Percentiles rank a stretch among this genome's conserved stretches.
Conservation (phyloP, 2,888 invertebrate genomes). For the Listrodromus nycthemerus region DNA sequence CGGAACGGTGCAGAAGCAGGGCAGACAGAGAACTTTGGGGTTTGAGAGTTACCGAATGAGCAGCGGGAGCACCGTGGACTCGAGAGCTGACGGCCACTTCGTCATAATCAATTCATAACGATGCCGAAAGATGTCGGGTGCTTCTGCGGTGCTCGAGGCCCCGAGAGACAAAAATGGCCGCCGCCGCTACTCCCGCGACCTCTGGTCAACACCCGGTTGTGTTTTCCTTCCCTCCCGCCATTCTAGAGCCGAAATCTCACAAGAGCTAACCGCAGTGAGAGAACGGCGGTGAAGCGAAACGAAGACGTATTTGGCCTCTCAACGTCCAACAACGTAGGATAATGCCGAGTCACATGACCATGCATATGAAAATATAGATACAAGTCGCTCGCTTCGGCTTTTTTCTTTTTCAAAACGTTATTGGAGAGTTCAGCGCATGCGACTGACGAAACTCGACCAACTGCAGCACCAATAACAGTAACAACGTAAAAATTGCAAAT, state of each 20-base stretch:
- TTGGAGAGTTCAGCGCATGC: constrained; percentile 30
- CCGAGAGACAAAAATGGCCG: not conserved
- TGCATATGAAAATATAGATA: no score
- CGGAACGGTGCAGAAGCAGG: constrained; percentile 5
- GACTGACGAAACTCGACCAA: constrained; percentile 38
- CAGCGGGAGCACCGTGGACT: constrained; percentile 10
- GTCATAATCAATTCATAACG: constrained; percentile 60
- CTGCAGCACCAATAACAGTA: constrained; percentile 8
- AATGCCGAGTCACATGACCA: not conserved
- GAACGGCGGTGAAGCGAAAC: not conserved
- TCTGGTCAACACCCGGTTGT: constrained; percentile 13
- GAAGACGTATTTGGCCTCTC: not conserved
- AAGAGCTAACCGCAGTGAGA: not conserved
- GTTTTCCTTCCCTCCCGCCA: not conserved
- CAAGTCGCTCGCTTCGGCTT: no score
- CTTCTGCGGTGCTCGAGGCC: not conserved
- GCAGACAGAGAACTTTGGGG: not conserved
- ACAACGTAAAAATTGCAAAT: not conserved
- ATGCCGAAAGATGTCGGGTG: constrained; percentile 45
- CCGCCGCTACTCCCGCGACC: not conserved
- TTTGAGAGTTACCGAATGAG: constrained; percentile 22
- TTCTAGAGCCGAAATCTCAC: constrained; percentile 11
- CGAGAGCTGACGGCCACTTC: constrained; percentile 29
- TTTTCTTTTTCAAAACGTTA: not conserved
- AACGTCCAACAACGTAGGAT: not conserved